phyloP scores from a whole-genome alignment of 2,888 invertebrate species.

The Coelinius sp. region DNA sequence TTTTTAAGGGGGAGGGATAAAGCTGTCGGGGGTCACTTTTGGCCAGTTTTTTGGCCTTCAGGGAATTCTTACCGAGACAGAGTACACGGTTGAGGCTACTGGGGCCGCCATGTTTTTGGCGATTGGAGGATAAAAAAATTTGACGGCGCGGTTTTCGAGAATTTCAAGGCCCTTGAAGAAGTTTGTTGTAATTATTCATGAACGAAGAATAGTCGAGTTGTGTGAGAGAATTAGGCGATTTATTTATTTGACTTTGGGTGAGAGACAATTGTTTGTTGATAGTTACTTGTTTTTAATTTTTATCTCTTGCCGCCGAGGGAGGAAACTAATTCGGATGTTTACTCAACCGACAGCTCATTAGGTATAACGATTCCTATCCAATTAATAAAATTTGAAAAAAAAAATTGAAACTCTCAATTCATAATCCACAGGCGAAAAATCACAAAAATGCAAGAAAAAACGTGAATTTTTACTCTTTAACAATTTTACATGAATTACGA shows the following conservation, averaged over 20 bases:
- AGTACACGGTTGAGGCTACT: not conserved
- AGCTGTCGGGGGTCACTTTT: not conserved
- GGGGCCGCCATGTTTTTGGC: constrained; percentile 32
- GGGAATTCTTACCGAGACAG: not conserved
- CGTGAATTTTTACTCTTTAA: too few relatives aligned
- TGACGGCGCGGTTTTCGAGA: too few relatives aligned
- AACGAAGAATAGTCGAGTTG: too few relatives aligned
- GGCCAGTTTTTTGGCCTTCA: not conserved
- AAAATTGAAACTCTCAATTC: too few relatives aligned
- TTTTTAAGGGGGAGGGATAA: not conserved
- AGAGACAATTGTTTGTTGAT: not conserved
- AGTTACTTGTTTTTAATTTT: not conserved
- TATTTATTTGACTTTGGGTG: not conserved
- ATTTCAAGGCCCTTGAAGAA: too few relatives aligned
- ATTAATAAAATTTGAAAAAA: too few relatives aligned
- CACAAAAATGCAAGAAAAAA: too few relatives aligned
- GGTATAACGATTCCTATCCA: not conserved
- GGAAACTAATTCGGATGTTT: not conserved
- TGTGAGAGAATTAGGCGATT: too few relatives aligned
- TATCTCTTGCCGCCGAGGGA: not conserved
- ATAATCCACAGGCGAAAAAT: too few relatives aligned
- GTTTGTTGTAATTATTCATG: too few relatives aligned
- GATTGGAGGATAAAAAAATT: not conserved
- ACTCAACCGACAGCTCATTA: not conserved
- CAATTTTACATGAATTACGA: not conserved